phyloP scores from a whole-genome alignment of 2,113 vertebrate species.

The Pao palembangensis region DNA sequence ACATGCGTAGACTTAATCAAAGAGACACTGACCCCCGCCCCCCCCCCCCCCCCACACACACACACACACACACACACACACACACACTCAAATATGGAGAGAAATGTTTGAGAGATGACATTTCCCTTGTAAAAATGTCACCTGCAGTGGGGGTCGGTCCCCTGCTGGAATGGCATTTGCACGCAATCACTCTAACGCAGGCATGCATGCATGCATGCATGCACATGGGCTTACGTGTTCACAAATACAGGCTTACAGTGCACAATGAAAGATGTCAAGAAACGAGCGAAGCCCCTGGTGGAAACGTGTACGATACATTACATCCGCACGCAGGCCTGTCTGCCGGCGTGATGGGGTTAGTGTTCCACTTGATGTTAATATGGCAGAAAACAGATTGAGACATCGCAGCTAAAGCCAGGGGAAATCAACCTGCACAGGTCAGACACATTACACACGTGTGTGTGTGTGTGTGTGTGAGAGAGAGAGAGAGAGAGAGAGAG shows the following conservation, averaged over 20 bases:
- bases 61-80: slow-evolving; percentile 6
- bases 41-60: background rate
- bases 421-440: slow-evolving; percentile 61
- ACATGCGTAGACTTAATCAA: slow-evolving; percentile 38
- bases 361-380: slow-evolving; percentile 59
- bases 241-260: slow-evolving; percentile 37
- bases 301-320: slow-evolving; percentile 44
- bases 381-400: slow-evolving; percentile 67
- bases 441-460: slow-evolving; percentile 8
- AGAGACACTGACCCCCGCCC: background rate
- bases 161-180: slow-evolving; percentile 67
- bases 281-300: slow-evolving; percentile 51
- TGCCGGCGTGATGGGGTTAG: slow-evolving; percentile 39
- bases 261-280: slow-evolving; percentile 54
- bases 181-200: slow-evolving; percentile 28
- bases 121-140: slow-evolving; percentile 74
- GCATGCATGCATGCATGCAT: slow-evolving; percentile 9
- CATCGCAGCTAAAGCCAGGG: slow-evolving; percentile 54
- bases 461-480: background rate
- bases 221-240: slow-evolving; percentile 14
- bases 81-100: slow-evolving; percentile 23
- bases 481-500: slow-evolving; percentile 2
- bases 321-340: slow-evolving; percentile 43
- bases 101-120: slow-evolving; percentile 73
- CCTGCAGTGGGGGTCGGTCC: slow-evolving; percentile 52